These are phyloP conservation scores for Thamnaconus septentrionalis DNA, from an alignment of 2,113 vertebrate species.

Conservation along the genomic window DNA sequence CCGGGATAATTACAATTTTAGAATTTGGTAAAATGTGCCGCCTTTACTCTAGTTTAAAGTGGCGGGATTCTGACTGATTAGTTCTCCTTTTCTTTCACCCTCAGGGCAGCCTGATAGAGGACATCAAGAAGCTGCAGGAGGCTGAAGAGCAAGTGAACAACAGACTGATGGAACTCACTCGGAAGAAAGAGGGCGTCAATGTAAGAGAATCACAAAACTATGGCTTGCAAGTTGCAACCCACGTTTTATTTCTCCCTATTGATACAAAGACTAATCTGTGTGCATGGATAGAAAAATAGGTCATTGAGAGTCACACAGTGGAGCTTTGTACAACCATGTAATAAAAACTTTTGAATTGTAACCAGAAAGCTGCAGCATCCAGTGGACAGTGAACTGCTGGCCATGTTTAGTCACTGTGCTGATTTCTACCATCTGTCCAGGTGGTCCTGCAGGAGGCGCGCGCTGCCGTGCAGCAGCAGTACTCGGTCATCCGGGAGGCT, in stretches of 20 bases:
- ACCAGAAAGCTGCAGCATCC: no score
- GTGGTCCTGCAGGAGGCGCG: slow-evolving; percentile 44
- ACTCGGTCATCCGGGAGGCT: slow-evolving; percentile 68
- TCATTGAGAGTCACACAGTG: no score
- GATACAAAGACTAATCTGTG: no score
- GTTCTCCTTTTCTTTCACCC: slow-evolving; percentile 1
- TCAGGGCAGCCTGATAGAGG: slow-evolving; percentile 68
- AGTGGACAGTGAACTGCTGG: neutral
- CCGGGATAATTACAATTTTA: no score
- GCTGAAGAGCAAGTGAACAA: slow-evolving; percentile 53
- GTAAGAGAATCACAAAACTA: slow-evolving; percentile 45
- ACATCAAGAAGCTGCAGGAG: slow-evolving; percentile 71
- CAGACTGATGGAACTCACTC: slow-evolving; percentile 50
- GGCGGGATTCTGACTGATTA: neutral
- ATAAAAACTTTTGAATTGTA: no score
- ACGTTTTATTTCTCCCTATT: no score
- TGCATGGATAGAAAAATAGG: no score
- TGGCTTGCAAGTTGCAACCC: no score
- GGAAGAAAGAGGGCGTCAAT: slow-evolving; percentile 60
- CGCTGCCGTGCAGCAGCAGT: slow-evolving; percentile 68
- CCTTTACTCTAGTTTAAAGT: neutral
- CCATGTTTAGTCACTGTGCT: neutral
- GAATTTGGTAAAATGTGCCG: no score
- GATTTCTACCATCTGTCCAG: slow-evolving; percentile 39
- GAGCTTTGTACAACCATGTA: no score